Evolutionary conservation across 2,797 vertebrate genomes (phyloP).

Genomic region (Xenops minutus): DNA sequence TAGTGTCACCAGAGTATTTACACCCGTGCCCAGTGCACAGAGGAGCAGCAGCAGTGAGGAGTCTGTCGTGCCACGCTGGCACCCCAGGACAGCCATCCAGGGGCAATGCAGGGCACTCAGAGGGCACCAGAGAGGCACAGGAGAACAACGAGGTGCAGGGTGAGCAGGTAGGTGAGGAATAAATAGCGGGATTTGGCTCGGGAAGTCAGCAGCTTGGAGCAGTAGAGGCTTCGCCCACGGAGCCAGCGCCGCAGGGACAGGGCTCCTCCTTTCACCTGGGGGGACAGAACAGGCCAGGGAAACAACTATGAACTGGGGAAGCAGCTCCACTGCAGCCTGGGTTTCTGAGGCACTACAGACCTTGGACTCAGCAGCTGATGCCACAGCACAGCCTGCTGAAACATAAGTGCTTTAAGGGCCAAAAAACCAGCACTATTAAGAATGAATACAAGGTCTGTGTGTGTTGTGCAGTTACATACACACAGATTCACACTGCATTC

Average conservation of each 20-base stretch:
- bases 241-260: conserved; percentile 82
- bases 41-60: conserved; percentile 72
- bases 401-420: background rate
- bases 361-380: background rate
- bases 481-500: too few species aligned
- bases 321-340: background rate
- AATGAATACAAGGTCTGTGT: background rate
- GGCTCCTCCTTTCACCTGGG: conserved; percentile 83
- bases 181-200: conserved; percentile 85
- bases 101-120: conserved; percentile 57
- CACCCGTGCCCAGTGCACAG: conserved; percentile 79
- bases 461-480: background rate
- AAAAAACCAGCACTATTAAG: background rate
- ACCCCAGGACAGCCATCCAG: background rate
- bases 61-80: too few species aligned
- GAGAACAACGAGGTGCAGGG: conserved; percentile 81
- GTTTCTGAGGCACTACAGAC: background rate
- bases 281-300: background rate
- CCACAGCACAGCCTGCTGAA: background rate
- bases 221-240: conserved; percentile 86
- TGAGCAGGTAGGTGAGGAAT: conserved; percentile 84
- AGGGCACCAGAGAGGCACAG: conserved; percentile 84
- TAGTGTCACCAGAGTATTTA: conserved; percentile 45
- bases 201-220: conserved; percentile 85
- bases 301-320: background rate